These are phyloP conservation scores for Chionoecetes opilio DNA, from an alignment of 1,140 invertebrate species.

Conservation along the genomic window DNA sequence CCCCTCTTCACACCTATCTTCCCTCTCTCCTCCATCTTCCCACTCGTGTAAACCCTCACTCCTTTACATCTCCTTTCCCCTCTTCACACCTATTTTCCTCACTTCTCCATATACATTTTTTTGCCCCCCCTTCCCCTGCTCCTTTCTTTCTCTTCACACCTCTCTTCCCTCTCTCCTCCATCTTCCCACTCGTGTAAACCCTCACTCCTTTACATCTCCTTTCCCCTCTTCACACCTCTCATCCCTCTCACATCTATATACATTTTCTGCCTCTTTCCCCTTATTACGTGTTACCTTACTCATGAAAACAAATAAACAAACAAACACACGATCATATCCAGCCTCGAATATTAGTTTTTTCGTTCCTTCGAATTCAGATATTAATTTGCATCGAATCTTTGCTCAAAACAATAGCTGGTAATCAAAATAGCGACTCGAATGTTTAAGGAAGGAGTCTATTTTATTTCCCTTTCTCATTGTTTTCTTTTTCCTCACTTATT, in stretches of 20 bases:
- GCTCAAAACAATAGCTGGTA: too few relatives aligned
- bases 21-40: not conserved
- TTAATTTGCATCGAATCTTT: too few relatives aligned
- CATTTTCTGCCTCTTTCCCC: not conserved
- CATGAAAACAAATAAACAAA: too few relatives aligned
- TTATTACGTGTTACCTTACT: too few relatives aligned
- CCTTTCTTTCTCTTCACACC: too few relatives aligned
- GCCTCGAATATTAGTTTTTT: too few relatives aligned
- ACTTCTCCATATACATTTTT: not conserved
- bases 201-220: not conserved
- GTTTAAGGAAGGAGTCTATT: too few relatives aligned
- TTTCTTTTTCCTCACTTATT: not conserved
- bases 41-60: not conserved
- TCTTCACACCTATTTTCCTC: not conserved
- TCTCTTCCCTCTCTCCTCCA: too few relatives aligned
- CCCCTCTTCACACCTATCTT: not conserved
- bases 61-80: not conserved
- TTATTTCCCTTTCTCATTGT: not conserved
- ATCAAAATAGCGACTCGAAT: too few relatives aligned
- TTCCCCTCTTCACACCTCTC: not conserved
- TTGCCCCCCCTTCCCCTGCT: not conserved
- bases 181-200: not conserved
- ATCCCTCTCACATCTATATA: not conserved
- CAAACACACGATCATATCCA: too few relatives aligned
- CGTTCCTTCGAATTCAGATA: too few relatives aligned